phyloP scores from a whole-genome alignment of 2,888 invertebrate species.

The Xanthorhoe designata region DNA sequence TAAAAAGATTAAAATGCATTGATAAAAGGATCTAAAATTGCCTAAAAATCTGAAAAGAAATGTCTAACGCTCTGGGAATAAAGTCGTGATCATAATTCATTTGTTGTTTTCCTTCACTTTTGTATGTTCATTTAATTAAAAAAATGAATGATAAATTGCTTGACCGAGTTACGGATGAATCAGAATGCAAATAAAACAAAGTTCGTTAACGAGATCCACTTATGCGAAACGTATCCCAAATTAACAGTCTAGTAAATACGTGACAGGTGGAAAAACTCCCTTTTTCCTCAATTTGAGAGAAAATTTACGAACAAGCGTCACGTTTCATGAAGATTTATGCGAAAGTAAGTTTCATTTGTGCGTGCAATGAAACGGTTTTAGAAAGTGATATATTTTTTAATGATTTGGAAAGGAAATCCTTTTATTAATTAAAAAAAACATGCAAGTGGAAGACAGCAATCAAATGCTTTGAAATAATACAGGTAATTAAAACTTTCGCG shows the following conservation, averaged over 20 bases:
- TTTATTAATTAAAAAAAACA: too few relatives aligned
- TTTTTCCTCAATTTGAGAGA: background rate
- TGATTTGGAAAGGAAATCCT: background rate
- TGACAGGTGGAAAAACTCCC: background rate
- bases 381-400: background rate
- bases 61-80: too few relatives aligned
- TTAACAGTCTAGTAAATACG: background rate
- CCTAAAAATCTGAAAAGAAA: too few relatives aligned
- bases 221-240: background rate
- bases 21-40: too few relatives aligned
- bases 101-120: too few relatives aligned
- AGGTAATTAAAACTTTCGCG: too few relatives aligned
- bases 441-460: too few relatives aligned
- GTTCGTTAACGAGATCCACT: background rate
- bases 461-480: too few relatives aligned
- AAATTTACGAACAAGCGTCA: conserved; percentile 19
- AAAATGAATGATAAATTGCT: too few relatives aligned
- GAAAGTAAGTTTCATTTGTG: conserved; percentile 9
- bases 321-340: conserved; percentile 26
- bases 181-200: background rate
- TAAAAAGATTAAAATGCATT: too few relatives aligned
- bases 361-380: background rate
- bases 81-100: too few relatives aligned
- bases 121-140: too few relatives aligned
- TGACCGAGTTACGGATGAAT: background rate